These are phyloP conservation scores for Orestias chungarensis DNA, from an alignment of 2,797 vertebrate species.

Conservation along the genomic window DNA sequence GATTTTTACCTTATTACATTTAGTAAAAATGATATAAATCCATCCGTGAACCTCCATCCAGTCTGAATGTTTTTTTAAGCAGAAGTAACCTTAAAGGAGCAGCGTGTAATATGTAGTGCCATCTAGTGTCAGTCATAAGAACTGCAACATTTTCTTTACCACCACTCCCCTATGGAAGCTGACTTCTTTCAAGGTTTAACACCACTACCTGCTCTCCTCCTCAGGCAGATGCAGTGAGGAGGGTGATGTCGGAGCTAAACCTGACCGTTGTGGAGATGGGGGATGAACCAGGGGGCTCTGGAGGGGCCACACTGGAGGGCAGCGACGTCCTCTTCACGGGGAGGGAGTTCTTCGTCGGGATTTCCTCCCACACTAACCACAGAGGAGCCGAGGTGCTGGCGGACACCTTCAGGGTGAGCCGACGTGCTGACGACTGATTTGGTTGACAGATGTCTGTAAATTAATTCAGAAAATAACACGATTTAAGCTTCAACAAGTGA, in stretches of 20 bases:
- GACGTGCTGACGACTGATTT: neutral
- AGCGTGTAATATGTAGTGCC: neutral
- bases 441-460: too few species aligned
- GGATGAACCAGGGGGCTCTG: constrained; percentile 69
- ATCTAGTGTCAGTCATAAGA: neutral
- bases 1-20: neutral
- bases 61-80: too few species aligned
- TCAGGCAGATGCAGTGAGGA: constrained; percentile 85
- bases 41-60: too few species aligned
- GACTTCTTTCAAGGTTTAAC: neutral
- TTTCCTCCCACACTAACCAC: constrained; percentile 92
- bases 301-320: constrained; percentile 88
- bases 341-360: constrained; percentile 91
- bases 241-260: constrained; percentile 86
- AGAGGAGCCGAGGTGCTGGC: constrained; percentile 89
- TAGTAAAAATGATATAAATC: neutral
- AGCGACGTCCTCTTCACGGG: constrained; percentile 92
- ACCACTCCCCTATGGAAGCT: neutral
- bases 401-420: constrained; percentile 87
- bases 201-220: neutral
- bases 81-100: neutral
- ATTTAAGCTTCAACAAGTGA: neutral
- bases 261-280: constrained; percentile 87
- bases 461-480: neutral
- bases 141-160: too few species aligned